Conservation (phyloP, 1,140 invertebrate genomes). For the Bilobella aurantiaca region DNA sequence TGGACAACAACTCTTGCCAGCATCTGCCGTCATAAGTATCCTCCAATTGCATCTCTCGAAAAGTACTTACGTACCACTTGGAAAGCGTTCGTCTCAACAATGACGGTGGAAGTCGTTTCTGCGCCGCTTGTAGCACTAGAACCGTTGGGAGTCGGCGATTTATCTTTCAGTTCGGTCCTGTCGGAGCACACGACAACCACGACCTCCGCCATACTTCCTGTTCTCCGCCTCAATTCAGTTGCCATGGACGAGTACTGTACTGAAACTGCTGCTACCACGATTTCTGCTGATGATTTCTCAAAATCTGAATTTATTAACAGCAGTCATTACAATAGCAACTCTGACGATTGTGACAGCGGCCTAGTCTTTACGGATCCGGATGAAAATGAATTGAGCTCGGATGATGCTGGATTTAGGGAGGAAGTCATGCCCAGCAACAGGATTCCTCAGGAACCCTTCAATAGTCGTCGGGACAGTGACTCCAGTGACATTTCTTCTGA, state of each 20-base stretch:
- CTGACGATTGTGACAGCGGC: constrained; percentile 1
- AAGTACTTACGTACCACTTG: not conserved
- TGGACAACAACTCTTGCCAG: not conserved
- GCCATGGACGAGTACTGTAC: not conserved
- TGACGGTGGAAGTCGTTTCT: constrained; percentile 25
- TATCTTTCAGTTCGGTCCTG: not conserved
- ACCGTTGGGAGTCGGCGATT: not conserved
- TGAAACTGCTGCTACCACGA: not conserved
- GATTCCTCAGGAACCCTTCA: not conserved
- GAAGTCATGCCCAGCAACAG: not conserved
- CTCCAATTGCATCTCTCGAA: not conserved
- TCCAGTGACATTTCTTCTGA: constrained; percentile 26
- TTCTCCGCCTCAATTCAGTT: constrained; percentile 17
- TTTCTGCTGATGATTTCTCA: not conserved
- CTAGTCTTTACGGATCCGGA: not conserved
- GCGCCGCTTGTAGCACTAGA: not conserved
- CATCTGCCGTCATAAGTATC: not conserved
- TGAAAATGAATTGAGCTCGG: not conserved
- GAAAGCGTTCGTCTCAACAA: not conserved
- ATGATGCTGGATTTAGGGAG: not conserved
- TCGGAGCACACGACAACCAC: not conserved
- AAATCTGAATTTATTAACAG: not conserved
- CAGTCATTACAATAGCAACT: not conserved
- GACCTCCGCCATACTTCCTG: not conserved
- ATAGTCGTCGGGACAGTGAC: constrained; percentile 22